phyloP scores from a whole-genome alignment of 2,113 vertebrate genomes.

The Macroglossus sobrinus region DNA sequence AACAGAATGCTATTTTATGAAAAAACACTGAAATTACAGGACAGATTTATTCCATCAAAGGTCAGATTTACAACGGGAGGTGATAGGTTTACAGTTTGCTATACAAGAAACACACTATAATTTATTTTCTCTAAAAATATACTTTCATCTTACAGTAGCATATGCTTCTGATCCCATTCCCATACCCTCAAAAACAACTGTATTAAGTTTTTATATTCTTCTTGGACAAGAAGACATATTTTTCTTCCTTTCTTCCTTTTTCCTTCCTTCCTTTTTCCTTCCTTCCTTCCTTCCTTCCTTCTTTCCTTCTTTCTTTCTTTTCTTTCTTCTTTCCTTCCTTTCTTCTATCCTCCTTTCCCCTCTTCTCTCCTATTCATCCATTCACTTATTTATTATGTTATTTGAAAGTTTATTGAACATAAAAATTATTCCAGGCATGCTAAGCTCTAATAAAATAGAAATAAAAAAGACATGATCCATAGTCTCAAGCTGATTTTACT shows the following conservation, averaged over 20 bases:
- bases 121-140: constrained; percentile 78
- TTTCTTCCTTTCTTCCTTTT: neutral
- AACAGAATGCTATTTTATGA: constrained; percentile 43
- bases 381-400: neutral
- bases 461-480: neutral
- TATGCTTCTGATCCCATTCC: neutral
- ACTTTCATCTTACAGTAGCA: constrained; percentile 44
- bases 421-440: neutral
- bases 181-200: neutral
- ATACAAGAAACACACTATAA: constrained; percentile 64
- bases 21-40: constrained; percentile 60
- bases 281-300: neutral
- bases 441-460: neutral
- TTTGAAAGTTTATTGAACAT: neutral
- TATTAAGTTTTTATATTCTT: constrained; percentile 34
- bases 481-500: neutral
- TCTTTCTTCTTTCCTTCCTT: neutral
- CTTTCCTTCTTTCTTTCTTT: neutral
- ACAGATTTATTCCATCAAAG: constrained; percentile 69
- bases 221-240: neutral
- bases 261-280: neutral
- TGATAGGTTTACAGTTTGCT: constrained; percentile 77
- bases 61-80: constrained; percentile 73
- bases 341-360: neutral
- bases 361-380: neutral